Evolutionary conservation across 2,113 vertebrate species (phyloP).

Genomic region (Mellivora capensis): DNA sequence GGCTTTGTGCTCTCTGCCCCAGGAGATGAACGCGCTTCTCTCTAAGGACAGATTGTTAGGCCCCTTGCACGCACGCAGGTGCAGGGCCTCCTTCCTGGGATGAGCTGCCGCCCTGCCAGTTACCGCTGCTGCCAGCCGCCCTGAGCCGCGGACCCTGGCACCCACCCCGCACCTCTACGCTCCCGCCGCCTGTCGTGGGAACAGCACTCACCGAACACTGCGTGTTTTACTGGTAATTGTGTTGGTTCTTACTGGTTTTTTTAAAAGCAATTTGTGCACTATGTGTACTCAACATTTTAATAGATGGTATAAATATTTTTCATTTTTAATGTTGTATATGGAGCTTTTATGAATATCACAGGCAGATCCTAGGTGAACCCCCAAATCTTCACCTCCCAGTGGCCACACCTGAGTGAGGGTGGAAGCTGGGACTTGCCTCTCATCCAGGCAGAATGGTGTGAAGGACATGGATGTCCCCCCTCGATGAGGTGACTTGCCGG

Average conservation of each 20-base stretch:
- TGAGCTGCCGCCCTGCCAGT: neutral
- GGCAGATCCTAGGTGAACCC: neutral
- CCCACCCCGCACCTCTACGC: accelerated
- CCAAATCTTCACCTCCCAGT: too few relatives aligned
- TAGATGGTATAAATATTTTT: neutral
- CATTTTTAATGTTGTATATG: neutral
- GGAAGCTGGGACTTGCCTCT: neutral
- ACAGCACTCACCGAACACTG: accelerated
- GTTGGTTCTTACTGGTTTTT: neutral
- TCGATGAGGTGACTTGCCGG: too few relatives aligned
- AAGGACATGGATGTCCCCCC: too few relatives aligned
- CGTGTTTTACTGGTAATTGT: neutral
- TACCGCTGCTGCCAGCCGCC: accelerated
- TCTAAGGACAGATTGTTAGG: accelerated
- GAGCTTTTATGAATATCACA: neutral
- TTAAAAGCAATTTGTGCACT: neutral
- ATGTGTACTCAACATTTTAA: neutral
- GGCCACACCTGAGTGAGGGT: too few relatives aligned
- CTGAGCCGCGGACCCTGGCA: too few relatives aligned
- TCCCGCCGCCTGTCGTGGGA: too few relatives aligned
- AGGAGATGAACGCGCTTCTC: too few relatives aligned
- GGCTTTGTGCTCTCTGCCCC: accelerated
- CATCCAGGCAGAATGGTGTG: accelerated
- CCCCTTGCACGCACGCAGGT: neutral
- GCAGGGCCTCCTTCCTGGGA: too few relatives aligned